A percentile compares a stretch with the other conserved stretches of the same genome.
These are phyloP conservation scores for Octopus bimaculoides DNA, from an alignment of 1,140 invertebrate genomes.

Conservation along the genomic window DNA sequence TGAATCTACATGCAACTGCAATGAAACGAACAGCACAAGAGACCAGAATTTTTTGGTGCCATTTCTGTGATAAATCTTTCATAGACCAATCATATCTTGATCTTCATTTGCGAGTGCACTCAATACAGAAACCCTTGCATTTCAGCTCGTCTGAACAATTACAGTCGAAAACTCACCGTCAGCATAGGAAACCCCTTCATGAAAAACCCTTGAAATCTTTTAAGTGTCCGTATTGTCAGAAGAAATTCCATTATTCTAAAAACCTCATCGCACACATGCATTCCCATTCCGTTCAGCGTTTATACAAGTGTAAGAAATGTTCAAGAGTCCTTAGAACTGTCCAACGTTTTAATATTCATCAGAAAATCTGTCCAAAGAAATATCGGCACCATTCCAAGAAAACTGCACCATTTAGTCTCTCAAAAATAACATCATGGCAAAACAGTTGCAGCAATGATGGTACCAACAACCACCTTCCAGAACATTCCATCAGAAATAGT, in stretches of 20 bases:
- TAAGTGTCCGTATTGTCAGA: neutral
- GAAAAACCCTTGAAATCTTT: neutral
- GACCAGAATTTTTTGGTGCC: neutral
- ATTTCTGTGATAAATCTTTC: constrained; percentile 1
- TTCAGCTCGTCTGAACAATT: neutral
- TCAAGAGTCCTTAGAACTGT: no score
- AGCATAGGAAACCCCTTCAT: neutral
- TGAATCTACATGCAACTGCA: neutral
- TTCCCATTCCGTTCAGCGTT: neutral
- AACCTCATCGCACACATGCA: neutral
- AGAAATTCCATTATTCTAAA: neutral
- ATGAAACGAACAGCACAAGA: neutral
- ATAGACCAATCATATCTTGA: neutral
- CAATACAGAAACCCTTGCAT: neutral
- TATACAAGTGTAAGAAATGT: neutral
- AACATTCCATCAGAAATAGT: no score
- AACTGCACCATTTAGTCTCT: no score
- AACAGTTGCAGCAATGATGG: no score
- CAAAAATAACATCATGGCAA: no score
- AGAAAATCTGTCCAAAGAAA: no score
- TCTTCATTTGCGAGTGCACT: neutral
- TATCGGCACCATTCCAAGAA: no score
- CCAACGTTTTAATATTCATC: no score
- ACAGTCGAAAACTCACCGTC: neutral
- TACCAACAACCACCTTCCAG: no score